Base-by-base conservation (phyloP, 1,140 invertebrate species). In the Bombyx mori region DNA sequence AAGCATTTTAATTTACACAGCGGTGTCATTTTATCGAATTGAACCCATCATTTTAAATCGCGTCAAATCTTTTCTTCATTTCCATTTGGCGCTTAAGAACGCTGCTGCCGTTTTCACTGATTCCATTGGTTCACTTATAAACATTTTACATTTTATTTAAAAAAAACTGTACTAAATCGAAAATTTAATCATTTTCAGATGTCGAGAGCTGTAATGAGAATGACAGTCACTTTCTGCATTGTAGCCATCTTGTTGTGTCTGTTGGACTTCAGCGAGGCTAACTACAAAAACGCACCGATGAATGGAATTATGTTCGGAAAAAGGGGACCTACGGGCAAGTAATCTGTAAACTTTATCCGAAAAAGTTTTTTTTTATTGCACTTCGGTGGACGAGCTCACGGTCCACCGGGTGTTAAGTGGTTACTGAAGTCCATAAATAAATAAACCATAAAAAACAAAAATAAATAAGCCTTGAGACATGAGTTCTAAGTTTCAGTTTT, bases 221-320 rank as follows among this genome's bases (percentile, higher is more conserved):
- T 76, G 10, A 70, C 71, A 35, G 60, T 78, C 8, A 54, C 74
- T 8, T 56, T 79, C 51, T 71, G 75, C 55, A 54, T 79, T 2
- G 48, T 76, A 6, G 70, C 71, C 8, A 57, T 88, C 12, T 57
- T 88, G 3, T 65, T 88, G 44, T 76, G 78, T 5, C 49, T 88
- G 18, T 66, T 78, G 18, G 68, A 77, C 42, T 55, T 74, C n/a
- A 76, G 72, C 44, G 90, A 93, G 64, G 93, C 91, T 6, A 92
- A 92, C 50, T 95, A 95, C 84, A 91, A 94, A 69, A 97, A 96
- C 77, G 95, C 95, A 8, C 96, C 95, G 0, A 96, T 97, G 88
- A 97, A 97, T 71, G 96, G 96, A 22, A 96, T 95, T 71, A 97
- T 97, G 81, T 97, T 97, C 82, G 96, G 96, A 61, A 97, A 97